A percentile compares a stretch with the other conserved stretches of the same genome.
These are phyloP conservation scores for Podarcis cretensis DNA, from an alignment of 2,113 vertebrate species.

Conservation along the genomic window DNA sequence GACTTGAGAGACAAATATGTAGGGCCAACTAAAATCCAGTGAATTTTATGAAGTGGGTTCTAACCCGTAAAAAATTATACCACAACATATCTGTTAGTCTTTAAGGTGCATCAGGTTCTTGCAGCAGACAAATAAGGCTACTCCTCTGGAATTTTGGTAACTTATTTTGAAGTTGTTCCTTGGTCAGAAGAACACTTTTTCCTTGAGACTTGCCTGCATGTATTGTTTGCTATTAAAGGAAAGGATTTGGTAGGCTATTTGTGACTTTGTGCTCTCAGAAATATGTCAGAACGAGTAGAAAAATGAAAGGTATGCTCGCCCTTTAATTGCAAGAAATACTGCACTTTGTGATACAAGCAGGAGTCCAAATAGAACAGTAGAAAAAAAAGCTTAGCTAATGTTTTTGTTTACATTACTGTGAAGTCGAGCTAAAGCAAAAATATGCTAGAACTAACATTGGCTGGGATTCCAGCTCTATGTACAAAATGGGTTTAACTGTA, in stretches of 20 bases:
- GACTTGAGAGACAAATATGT: no score
- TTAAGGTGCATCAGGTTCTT: neutral
- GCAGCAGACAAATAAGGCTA: neutral
- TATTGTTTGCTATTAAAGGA: neutral
- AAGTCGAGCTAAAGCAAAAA: neutral
- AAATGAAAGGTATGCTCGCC: neutral
- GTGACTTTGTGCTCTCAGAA: neutral
- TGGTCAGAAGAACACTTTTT: neutral
- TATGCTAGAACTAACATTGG: slow-evolving; percentile 10
- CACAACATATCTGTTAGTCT: neutral
- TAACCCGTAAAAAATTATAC: neutral
- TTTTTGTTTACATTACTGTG: neutral
- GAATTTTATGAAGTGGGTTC: neutral
- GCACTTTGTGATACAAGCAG: neutral
- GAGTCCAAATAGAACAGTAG: slow-evolving; percentile 1
- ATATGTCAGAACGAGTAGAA: neutral
- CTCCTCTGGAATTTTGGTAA: neutral
- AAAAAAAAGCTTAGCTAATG: neutral
- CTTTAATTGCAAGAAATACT: neutral
- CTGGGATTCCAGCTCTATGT: slow-evolving; percentile 21
- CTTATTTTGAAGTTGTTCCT: neutral
- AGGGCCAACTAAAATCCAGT: neutral
- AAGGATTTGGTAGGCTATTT: neutral
- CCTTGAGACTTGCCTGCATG: neutral
- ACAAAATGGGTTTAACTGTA: slow-evolving; percentile 34